Evolutionary conservation across 2,888 invertebrate species (phyloP).

Genomic region (Lochmaea crataegi): DNA sequence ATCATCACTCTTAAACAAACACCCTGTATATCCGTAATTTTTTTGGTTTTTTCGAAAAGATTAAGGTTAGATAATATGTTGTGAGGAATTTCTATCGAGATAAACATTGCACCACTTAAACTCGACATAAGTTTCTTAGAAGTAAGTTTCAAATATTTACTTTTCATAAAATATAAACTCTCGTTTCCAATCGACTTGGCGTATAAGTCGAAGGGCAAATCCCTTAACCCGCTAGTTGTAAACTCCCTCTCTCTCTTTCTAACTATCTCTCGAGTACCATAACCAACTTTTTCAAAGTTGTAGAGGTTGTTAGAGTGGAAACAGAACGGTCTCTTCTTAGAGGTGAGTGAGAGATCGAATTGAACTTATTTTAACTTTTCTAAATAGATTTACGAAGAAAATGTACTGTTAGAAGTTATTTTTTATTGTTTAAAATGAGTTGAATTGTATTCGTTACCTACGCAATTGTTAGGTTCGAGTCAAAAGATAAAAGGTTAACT

Average conservation of each 20-base stretch:
- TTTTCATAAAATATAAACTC: slow-evolving; percentile 30
- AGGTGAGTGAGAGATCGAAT: slow-evolving; percentile 27
- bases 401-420: too few species aligned
- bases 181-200: slow-evolving; percentile 20
- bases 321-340: slow-evolving; percentile 35
- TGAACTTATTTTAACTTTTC: slow-evolving; percentile 38
- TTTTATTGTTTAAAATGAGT: too few species aligned
- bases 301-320: slow-evolving; percentile 36
- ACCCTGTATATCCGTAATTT: too few species aligned
- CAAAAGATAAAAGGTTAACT: too few species aligned
- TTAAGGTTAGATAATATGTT: too few species aligned
- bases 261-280: slow-evolving; percentile 32
- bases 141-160: slow-evolving; percentile 23
- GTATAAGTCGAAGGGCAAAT: slow-evolving; percentile 27
- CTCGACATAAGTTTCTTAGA: not conserved
- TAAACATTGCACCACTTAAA: slow-evolving; percentile 1
- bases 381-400: slow-evolving; percentile 34
- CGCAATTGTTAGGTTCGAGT: too few species aligned
- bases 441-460: too few species aligned
- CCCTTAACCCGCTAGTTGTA: slow-evolving; percentile 31
- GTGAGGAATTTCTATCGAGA: not conserved
- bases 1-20: too few species aligned
- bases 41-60: too few species aligned
- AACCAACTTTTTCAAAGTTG: slow-evolving; percentile 39
- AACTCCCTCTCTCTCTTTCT: slow-evolving; percentile 31